Evolutionary conservation across 2,888 invertebrate species (phyloP).

Genomic region (Heliconius erato): DNA sequence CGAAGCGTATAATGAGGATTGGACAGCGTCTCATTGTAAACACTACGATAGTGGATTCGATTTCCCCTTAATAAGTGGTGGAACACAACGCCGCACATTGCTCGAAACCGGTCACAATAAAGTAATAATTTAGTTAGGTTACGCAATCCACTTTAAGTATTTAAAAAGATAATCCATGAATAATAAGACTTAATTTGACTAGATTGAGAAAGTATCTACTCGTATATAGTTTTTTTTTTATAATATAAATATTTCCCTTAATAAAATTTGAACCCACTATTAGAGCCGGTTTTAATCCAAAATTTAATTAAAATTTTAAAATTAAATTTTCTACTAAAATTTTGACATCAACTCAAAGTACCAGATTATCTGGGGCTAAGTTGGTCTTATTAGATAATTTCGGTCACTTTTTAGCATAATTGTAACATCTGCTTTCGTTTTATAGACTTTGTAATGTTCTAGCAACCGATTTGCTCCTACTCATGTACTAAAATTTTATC

Average conservation of each 20-base stretch:
- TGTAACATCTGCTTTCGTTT: constrained; percentile 5
- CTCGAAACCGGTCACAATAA: no score
- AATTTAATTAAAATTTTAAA: not conserved
- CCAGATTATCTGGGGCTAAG: not conserved
- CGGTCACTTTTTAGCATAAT: constrained; percentile 20
- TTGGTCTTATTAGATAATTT: not conserved
- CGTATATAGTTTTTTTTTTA: not conserved
- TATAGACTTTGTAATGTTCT: not conserved
- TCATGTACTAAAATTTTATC: not conserved
- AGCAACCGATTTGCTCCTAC: not conserved
- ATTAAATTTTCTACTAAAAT: not conserved
- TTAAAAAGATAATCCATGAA: no score
- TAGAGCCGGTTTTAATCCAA: not conserved
- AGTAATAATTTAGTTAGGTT: no score
- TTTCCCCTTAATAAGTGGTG: no score
- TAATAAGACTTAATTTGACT: not conserved
- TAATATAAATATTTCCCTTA: not conserved
- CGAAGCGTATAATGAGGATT: no score
- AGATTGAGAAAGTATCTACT: not conserved
- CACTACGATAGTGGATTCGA: no score
- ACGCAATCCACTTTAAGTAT: no score
- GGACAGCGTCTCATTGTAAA: no score
- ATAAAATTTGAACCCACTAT: not conserved
- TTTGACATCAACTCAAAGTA: not conserved
- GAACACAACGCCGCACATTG: no score